Conservation (phyloP, 1,140 invertebrate species). For the Mactra quadrangularis region DNA sequence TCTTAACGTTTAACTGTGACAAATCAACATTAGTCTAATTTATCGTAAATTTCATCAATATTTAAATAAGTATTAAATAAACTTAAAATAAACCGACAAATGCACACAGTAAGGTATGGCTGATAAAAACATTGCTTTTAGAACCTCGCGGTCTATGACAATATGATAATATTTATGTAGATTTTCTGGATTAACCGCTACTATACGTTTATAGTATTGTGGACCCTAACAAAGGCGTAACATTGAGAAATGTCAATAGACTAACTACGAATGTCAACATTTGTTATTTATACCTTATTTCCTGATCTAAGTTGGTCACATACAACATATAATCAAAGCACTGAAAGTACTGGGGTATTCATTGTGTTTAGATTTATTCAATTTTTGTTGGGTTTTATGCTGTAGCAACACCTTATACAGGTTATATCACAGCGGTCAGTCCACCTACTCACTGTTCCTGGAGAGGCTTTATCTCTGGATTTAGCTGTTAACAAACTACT, state of each 20-base stretch:
- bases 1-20: neutral
- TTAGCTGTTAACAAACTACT: no score
- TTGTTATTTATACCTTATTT: conserved; percentile 26
- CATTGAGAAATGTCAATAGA: conserved; percentile 27
- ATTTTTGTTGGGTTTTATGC: no score
- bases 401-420: no score
- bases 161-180: conserved; percentile 59
- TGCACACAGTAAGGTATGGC: conserved; percentile 45
- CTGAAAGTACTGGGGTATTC: no score
- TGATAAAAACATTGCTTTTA: conserved; percentile 52
- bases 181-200: conserved; percentile 41
- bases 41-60: conserved; percentile 41
- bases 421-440: no score
- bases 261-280: conserved; percentile 34
- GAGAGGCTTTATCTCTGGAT: no score
- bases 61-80: no score
- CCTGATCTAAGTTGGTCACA: conserved; percentile 11
- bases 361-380: no score
- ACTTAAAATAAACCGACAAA: conserved; percentile 24
- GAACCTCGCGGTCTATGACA: conserved; percentile 15
- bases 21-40: conserved; percentile 55
- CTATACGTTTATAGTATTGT: conserved; percentile 31
- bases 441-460: no score
- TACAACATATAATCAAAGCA: no score
- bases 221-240: neutral